phyloP scores from a whole-genome alignment of 1,140 invertebrate genomes.

The Ylistrum balloti region DNA sequence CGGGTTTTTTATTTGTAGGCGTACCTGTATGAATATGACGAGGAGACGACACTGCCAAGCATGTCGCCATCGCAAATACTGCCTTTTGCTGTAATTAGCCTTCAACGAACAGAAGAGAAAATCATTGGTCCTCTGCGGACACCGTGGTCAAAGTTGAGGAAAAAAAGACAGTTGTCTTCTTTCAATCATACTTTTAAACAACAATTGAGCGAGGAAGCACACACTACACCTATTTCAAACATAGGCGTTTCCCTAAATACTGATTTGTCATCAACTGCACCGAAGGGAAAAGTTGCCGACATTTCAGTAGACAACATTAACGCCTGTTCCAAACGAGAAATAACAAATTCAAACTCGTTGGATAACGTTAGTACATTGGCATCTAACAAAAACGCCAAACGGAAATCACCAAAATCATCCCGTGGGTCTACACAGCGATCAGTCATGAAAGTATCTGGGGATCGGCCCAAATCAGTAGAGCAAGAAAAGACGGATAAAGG shows the following conservation, averaged over 20 bases:
- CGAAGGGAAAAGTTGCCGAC: background rate
- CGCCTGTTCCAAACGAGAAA: background rate
- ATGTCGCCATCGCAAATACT: background rate
- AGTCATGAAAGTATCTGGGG: background rate
- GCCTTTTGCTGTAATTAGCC: background rate
- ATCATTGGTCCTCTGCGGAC: background rate
- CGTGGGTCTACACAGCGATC: background rate
- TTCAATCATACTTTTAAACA: background rate
- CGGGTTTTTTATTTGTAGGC: background rate
- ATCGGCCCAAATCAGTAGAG: background rate
- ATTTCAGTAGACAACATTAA: background rate
- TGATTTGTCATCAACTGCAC: too few relatives aligned
- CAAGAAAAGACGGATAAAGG: background rate
- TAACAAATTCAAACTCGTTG: background rate
- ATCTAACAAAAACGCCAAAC: background rate
- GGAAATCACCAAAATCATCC: background rate
- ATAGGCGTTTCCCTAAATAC: background rate
- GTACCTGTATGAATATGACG: constrained; percentile 3
- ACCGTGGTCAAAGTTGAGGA: background rate
- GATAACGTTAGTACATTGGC: background rate
- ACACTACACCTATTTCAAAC: background rate
- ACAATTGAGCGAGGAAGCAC: background rate
- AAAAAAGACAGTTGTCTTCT: background rate
- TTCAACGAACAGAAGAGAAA: background rate
- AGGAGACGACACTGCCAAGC: background rate